phyloP scores from a whole-genome alignment of 2,888 invertebrate genomes.

The Xanthorhoe designata region DNA sequence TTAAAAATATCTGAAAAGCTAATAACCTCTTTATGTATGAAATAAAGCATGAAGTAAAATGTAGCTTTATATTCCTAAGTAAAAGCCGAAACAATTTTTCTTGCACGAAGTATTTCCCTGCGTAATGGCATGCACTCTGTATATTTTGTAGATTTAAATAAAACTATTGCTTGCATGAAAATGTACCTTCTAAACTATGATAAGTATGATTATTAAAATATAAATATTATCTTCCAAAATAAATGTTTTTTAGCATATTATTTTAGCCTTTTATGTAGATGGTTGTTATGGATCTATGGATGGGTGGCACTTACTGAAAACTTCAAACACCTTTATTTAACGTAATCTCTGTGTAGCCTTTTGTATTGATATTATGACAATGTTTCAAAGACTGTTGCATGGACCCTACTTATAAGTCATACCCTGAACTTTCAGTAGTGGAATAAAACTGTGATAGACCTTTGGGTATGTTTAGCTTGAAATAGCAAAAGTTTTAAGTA shows the following conservation, averaged over 20 bases:
- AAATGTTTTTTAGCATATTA: conserved; percentile 78
- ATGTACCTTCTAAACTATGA: conserved; percentile 61
- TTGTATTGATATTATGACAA: conserved; percentile 19
- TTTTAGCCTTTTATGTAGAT: conserved; percentile 64
- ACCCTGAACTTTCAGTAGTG: conserved; percentile 46
- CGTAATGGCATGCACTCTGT: conserved; percentile 74
- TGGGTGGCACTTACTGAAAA: conserved; percentile 58
- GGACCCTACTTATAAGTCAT: conserved; percentile 59
- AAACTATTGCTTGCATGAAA: conserved; percentile 78
- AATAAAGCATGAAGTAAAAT: conserved; percentile 59
- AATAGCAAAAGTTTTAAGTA: conserved; percentile 47
- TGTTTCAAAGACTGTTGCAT: conserved; percentile 59
- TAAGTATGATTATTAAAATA: conserved; percentile 57
- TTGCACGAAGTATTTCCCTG: conserved; percentile 62
- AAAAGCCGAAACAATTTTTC: conserved; percentile 59
- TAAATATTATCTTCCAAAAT: conserved; percentile 82
- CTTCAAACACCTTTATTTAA: conserved; percentile 53
- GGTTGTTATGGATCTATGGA: conserved; percentile 55
- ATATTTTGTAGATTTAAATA: conserved; percentile 66
- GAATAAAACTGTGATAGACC: conserved; percentile 47
- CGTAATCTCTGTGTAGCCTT: conserved; percentile 33
- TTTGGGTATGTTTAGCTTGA: conserved; percentile 51
- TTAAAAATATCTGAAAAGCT: conserved; percentile 10
- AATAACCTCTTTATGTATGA: background rate
- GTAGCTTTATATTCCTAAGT: conserved; percentile 56